Percentiles rank a stretch among this genome's conserved stretches.
Conservation (phyloP, 2,113 vertebrate genomes). For the Pungitius pungitius region DNA sequence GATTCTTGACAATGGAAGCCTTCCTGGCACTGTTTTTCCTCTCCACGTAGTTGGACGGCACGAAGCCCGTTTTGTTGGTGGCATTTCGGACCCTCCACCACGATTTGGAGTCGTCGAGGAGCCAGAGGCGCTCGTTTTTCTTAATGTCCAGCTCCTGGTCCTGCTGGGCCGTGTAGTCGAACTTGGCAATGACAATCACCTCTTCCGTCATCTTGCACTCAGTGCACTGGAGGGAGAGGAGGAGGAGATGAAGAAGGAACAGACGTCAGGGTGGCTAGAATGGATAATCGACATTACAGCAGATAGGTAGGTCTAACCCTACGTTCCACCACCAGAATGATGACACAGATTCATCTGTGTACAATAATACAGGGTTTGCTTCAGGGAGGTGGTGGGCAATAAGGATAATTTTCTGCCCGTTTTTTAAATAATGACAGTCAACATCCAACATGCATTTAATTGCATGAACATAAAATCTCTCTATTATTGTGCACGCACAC, state of each 20-base stretch:
- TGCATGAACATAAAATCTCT: background rate
- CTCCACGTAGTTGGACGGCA: slow-evolving; percentile 93
- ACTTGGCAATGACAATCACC: slow-evolving; percentile 92
- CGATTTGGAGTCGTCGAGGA: slow-evolving; percentile 91
- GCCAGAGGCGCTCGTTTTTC: slow-evolving; percentile 91
- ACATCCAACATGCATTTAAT: background rate
- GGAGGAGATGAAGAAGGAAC: background rate
- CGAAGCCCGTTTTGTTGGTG: slow-evolving; percentile 91
- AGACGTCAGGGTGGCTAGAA: background rate
- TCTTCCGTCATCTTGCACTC: slow-evolving; percentile 91
- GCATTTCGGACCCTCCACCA: slow-evolving; percentile 93
- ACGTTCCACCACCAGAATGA: background rate
- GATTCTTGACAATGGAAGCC: slow-evolving; percentile 91
- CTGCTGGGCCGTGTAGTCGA: slow-evolving; percentile 93
- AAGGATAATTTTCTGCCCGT: background rate
- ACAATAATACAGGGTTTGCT: background rate
- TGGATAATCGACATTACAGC: background rate
- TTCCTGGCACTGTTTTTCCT: slow-evolving; percentile 92
- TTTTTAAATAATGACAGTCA: background rate
- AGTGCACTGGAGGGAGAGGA: slow-evolving; percentile 65
- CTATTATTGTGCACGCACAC: too few relatives aligned
- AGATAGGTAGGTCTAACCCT: too few relatives aligned
- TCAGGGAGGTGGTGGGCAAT: background rate
- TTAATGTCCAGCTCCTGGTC: slow-evolving; percentile 94
- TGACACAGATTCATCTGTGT: background rate